Conservation (phyloP, 2,888 invertebrate genomes). For the Pseudolycoriella hygida region DNA sequence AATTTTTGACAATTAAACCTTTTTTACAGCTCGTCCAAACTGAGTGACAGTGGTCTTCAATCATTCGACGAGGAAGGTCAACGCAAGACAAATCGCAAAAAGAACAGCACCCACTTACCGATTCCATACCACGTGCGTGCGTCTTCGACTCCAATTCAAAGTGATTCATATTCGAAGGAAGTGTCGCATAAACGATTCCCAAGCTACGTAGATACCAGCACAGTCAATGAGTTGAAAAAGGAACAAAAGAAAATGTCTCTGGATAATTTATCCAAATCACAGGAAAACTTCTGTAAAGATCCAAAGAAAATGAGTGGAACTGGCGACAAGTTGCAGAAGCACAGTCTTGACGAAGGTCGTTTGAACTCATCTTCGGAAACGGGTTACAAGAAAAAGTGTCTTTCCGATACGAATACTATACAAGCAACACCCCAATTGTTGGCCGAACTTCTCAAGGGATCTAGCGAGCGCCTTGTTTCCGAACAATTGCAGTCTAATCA, state of each 20-base stretch:
- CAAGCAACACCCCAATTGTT: slow-evolving; percentile 45
- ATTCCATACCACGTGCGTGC: slow-evolving; percentile 26
- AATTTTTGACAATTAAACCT: not conserved
- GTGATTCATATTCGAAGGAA: slow-evolving; percentile 6
- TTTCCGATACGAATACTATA: slow-evolving; percentile 11
- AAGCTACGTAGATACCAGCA: slow-evolving; percentile 12
- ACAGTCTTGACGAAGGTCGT: slow-evolving; percentile 19
- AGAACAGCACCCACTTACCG: slow-evolving; percentile 21
- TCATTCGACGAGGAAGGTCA: not conserved
- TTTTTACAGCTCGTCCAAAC: not conserved
- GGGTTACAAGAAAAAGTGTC: slow-evolving; percentile 5
- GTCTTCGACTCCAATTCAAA: slow-evolving; percentile 26
- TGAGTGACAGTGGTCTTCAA: not conserved
- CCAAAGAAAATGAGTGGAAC: not conserved
- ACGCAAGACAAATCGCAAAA: slow-evolving; percentile 4
- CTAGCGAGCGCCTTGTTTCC: slow-evolving; percentile 57
- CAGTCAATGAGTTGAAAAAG: not conserved
- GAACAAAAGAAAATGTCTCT: slow-evolving; percentile 12
- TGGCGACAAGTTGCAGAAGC: slow-evolving; percentile 13
- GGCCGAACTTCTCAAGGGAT: slow-evolving; percentile 59
- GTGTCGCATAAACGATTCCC: slow-evolving; percentile 17
- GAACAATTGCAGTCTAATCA: slow-evolving; percentile 27
- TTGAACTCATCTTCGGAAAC: slow-evolving; percentile 11
- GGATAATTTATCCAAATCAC: slow-evolving; percentile 21
- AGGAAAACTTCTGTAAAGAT: slow-evolving; percentile 15